These are phyloP conservation scores for Clivina fossor DNA, from an alignment of 2,888 invertebrate genomes.

Conservation along the genomic window DNA sequence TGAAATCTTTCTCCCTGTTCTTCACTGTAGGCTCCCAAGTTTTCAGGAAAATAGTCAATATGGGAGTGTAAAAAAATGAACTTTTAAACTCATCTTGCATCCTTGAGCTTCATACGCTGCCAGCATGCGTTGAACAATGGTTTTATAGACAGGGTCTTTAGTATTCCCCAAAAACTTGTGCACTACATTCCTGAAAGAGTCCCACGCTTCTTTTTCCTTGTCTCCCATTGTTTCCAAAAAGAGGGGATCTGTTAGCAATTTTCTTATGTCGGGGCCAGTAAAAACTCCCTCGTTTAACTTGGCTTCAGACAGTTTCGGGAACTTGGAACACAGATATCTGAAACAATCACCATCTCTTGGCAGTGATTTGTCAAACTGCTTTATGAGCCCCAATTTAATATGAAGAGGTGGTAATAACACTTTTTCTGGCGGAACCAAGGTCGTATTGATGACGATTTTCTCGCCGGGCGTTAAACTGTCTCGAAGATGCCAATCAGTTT, in stretches of 20 bases:
- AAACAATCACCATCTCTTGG: too few species aligned
- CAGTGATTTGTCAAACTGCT: too few species aligned
- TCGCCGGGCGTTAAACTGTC: too few species aligned
- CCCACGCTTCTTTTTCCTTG: slow-evolving; percentile 28
- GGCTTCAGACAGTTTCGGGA: slow-evolving; percentile 30
- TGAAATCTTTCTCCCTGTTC: too few species aligned
- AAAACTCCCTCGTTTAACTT: slow-evolving; percentile 30
- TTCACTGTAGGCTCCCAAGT: too few species aligned
- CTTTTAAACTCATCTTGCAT: slow-evolving; percentile 35
- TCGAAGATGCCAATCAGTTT: not conserved
- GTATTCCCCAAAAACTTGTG: slow-evolving; percentile 33
- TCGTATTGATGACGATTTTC: too few species aligned
- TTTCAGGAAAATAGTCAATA: slow-evolving; percentile 32
- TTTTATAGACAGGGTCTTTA: slow-evolving; percentile 34
- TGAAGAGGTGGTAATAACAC: too few species aligned
- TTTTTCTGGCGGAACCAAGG: too few species aligned
- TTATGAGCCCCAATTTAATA: too few species aligned
- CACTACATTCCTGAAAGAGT: slow-evolving; percentile 31
- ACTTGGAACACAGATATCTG: slow-evolving; percentile 19
- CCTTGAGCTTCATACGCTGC: slow-evolving; percentile 15
- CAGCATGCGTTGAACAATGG: slow-evolving; percentile 31
- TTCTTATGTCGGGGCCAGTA: too few species aligned
- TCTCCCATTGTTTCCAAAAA: slow-evolving; percentile 25
- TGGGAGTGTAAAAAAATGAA: slow-evolving; percentile 32
- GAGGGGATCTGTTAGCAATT: slow-evolving; percentile 27